Percentiles rank a stretch among this genome's conserved stretches.
Evolutionary conservation across 2,113 vertebrate species (phyloP).

Genomic region (Gobio gobio): DNA sequence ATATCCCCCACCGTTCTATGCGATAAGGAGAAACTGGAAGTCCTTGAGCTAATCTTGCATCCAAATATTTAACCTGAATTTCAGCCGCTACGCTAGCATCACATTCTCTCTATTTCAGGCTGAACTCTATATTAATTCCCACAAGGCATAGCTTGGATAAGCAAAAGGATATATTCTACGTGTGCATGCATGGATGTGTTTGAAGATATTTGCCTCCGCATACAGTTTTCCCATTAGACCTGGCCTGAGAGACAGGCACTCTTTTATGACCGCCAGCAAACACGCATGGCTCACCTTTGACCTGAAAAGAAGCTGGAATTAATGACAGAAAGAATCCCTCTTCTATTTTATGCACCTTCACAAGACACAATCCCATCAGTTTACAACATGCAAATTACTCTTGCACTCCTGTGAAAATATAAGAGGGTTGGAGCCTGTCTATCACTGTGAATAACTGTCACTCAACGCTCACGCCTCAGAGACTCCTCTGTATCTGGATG

Average conservation of each 20-base stretch:
- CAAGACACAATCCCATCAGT: constrained; percentile 27
- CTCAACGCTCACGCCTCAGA: not conserved
- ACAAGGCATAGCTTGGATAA: constrained; percentile 23
- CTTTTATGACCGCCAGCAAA: not conserved
- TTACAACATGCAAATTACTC: constrained; percentile 29
- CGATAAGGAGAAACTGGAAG: constrained; percentile 36
- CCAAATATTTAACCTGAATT: constrained; percentile 23
- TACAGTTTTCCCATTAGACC: constrained; percentile 16
- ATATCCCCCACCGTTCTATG: not conserved
- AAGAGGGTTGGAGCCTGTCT: not conserved
- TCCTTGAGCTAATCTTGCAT: not conserved
- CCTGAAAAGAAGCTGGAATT: constrained; percentile 33
- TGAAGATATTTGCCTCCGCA: not conserved
- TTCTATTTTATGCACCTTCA: not conserved
- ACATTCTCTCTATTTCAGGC: not conserved
- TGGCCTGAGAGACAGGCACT: constrained; percentile 1
- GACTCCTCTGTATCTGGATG: constrained; percentile 25
- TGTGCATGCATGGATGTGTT: not conserved
- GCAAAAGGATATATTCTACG: constrained; percentile 3
- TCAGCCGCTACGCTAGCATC: not conserved
- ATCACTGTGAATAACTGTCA: not conserved
- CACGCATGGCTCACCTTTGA: constrained; percentile 38
- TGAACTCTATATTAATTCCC: constrained; percentile 16
- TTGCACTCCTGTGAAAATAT: not conserved
- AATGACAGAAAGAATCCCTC: not conserved